phyloP scores from a whole-genome alignment of 2,113 vertebrate species.

The Phoenicopterus ruber region DNA sequence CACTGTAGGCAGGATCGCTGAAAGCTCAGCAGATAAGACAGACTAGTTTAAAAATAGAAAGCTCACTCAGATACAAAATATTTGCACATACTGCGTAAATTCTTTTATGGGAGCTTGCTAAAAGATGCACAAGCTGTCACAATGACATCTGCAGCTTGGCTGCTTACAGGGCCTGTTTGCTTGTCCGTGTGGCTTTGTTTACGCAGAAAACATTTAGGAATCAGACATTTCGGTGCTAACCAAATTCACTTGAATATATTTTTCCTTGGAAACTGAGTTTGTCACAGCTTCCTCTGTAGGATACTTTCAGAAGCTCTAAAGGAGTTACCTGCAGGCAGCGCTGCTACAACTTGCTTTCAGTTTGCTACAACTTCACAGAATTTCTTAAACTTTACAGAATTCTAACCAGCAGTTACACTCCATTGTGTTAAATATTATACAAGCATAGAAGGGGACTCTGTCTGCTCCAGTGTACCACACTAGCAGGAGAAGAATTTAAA shows the following conservation, averaged over 20 bases:
- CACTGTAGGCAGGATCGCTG: neutral
- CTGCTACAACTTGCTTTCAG: neutral
- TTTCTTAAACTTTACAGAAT: neutral
- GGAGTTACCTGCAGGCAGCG: neutral
- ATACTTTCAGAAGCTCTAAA: neutral
- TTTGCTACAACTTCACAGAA: neutral
- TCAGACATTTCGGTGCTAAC: neutral
- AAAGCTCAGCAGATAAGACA: neutral
- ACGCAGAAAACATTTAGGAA: neutral
- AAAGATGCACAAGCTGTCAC: neutral
- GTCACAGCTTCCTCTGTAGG: neutral
- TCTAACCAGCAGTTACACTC: neutral
- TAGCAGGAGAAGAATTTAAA: neutral
- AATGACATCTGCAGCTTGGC: neutral
- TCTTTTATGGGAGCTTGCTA: neutral
- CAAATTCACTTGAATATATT: neutral
- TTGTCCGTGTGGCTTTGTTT: neutral
- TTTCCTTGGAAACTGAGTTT: neutral
- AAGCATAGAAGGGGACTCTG: neutral
- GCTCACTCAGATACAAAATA: neutral
- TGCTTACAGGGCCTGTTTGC: neutral
- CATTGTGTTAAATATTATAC: neutral
- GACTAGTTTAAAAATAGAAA: constrained; percentile 1
- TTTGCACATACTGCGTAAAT: neutral
- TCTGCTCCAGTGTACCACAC: neutral